phyloP scores from a whole-genome alignment of 2,797 vertebrate species.

The Argyrosomus regius region DNA sequence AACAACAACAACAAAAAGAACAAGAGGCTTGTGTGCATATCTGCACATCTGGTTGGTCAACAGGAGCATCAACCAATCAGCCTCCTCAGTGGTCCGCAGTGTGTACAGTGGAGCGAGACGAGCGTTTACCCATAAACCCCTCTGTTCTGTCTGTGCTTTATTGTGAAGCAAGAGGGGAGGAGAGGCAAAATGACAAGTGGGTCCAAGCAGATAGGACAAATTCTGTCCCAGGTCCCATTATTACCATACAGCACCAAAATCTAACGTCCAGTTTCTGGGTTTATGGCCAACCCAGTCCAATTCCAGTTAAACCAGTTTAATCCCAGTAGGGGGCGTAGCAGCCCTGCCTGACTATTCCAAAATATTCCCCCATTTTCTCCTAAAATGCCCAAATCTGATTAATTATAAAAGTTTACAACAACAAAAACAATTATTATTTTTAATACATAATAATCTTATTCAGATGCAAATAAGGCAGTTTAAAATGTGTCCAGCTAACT shows the following conservation, averaged over 20 bases:
- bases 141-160: slow-evolving; percentile 20
- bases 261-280: slow-evolving; percentile 45
- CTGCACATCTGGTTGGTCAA: slow-evolving; percentile 34
- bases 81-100: slow-evolving; percentile 19
- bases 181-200: slow-evolving; percentile 26
- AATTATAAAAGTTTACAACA: slow-evolving; percentile 6
- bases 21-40: slow-evolving; percentile 37
- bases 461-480: slow-evolving; percentile 10
- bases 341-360: slow-evolving; percentile 48
- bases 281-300: slow-evolving; percentile 62
- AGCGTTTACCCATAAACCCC: slow-evolving; percentile 58
- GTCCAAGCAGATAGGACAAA: slow-evolving; percentile 49
- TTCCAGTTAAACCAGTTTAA: slow-evolving; percentile 77
- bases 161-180: slow-evolving; percentile 1
- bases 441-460: slow-evolving; percentile 2
- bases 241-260: slow-evolving; percentile 17
- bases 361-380: slow-evolving; percentile 35
- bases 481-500: slow-evolving; percentile 18
- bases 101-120: slow-evolving; percentile 23
- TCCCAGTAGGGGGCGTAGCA: slow-evolving; percentile 83
- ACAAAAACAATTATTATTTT: too few relatives aligned
- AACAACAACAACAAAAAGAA: slow-evolving; percentile 2
- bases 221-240: slow-evolving; percentile 32
- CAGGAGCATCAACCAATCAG: slow-evolving; percentile 37
- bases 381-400: slow-evolving; percentile 38